Base-by-base conservation (phyloP, 2,113 vertebrate species). In the Laterallus jamaicensis region DNA sequence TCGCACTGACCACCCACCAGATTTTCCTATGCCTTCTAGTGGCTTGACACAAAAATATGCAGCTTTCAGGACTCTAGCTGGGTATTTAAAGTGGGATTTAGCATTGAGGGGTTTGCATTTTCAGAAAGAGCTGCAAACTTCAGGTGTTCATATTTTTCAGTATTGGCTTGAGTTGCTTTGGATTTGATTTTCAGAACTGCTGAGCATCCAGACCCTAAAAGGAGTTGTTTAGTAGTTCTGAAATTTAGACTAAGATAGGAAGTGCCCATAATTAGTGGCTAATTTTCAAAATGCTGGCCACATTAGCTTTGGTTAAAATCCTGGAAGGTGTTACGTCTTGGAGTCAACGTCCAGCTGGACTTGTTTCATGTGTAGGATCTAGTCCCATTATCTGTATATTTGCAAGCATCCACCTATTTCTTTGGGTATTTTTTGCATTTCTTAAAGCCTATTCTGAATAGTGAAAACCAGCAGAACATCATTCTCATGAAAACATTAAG, bases 401-500 rank as follows among this genome's bases (percentile, higher is more conserved):
- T 95, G 78, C 74, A 90, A 81, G 18, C 60, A 90, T 83, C 56
- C 18, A 8, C 47, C 40, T 80, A 13, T 80, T 94, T 83, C 52
- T 94, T 90, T 79, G 91, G 32, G 24, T 82, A n/a, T 80, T 59
- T 83, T 90, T 95, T 86, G 39, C 71, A 52, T 88, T 92, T 93
- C 85, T 92, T 88, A 73, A 94, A 95, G 35, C 63, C 76, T 84
- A 28, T 92, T 92, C 62, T 86, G 73, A 92, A 96, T 55, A 93
- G 69, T 85, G 69, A 95, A 96, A 96, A 88, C 93, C 95, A 96
- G 90, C 93, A 92, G 69, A 93, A 92, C 0, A 15, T 35, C 56
- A 58, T 83, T 95, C 56, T 60, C 47, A 68, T 54, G 55, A 81
- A 90, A 90, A 74, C 31, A 47, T 32, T 42, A 93, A 87, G 55